phyloP scores from a whole-genome alignment of 2,888 invertebrate species.

The Xestia xanthographa region DNA sequence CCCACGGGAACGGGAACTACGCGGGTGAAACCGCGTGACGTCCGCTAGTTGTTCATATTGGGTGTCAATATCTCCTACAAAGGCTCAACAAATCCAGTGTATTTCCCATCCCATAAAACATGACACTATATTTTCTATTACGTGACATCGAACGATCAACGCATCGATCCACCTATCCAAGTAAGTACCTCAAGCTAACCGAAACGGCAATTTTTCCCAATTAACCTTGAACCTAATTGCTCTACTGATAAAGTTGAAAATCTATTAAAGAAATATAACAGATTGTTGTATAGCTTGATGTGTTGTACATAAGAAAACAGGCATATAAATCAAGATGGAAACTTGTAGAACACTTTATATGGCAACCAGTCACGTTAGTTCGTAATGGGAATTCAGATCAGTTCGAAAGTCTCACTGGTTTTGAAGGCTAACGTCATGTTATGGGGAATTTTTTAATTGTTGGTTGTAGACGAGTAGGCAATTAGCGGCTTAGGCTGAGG shows the following conservation, averaged over 20 bases:
- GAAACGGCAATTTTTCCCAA: too few relatives aligned
- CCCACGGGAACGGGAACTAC: too few relatives aligned
- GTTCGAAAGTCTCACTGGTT: constrained; percentile 54
- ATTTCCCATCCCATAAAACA: constrained; percentile 36
- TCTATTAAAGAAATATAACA: too few relatives aligned
- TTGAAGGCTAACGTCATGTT: constrained; percentile 37
- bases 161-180: constrained; percentile 30
- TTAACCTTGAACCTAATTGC: too few relatives aligned
- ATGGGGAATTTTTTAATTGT: constrained; percentile 37
- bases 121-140: constrained; percentile 60
- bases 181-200: background rate
- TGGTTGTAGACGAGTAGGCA: background rate
- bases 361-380: constrained; percentile 70
- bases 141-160: constrained; percentile 54
- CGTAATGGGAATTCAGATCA: constrained; percentile 52
- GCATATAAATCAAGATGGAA: constrained; percentile 72
- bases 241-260: too few relatives aligned
- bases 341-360: constrained; percentile 71
- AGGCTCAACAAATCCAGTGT: background rate
- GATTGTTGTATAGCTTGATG: too few relatives aligned
- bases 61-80: background rate
- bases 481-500: background rate
- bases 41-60: too few relatives aligned
- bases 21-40: too few relatives aligned
- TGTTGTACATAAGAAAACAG: constrained; percentile 57